Percentiles rank a stretch among this genome's conserved stretches.
Evolutionary conservation across 1,140 invertebrate genomes (phyloP).

Genomic region (Lepeophtheirus salmonis): DNA sequence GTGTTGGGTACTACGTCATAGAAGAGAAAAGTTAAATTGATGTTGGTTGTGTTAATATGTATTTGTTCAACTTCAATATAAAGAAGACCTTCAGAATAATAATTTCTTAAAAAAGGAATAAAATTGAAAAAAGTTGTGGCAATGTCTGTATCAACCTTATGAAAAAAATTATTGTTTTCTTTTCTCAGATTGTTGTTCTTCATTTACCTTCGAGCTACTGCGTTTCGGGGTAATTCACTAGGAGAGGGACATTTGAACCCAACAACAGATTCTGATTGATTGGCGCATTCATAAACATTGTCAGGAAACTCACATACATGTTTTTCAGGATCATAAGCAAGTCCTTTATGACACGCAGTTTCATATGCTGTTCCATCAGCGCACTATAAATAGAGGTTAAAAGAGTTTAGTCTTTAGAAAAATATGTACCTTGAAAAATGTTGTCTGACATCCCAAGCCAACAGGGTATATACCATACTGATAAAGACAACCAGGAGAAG

Average conservation of each 20-base stretch:
- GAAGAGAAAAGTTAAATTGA: too few species aligned
- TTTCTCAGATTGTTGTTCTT: too few species aligned
- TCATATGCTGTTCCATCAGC: slow-evolving; percentile 54
- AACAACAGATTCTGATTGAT: slow-evolving; percentile 7
- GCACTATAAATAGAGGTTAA: slow-evolving; percentile 57
- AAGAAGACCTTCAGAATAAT: too few species aligned
- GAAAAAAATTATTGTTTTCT: too few species aligned
- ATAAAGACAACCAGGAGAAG: slow-evolving; percentile 16
- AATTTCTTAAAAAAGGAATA: too few species aligned
- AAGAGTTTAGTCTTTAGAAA: not conserved
- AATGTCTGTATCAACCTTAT: too few species aligned
- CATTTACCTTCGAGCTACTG: slow-evolving; percentile 16
- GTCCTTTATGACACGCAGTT: slow-evolving; percentile 57
- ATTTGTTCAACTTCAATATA: too few species aligned
- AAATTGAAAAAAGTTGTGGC: too few species aligned
- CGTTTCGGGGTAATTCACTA: slow-evolving; percentile 14
- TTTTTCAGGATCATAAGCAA: slow-evolving; percentile 66
- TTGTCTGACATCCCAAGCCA: slow-evolving; percentile 45
- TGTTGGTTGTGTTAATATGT: too few species aligned
- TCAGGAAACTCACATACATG: slow-evolving; percentile 86
- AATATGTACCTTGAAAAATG: slow-evolving; percentile 15
- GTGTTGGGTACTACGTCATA: too few species aligned
- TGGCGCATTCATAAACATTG: slow-evolving; percentile 37
- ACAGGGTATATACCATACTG: slow-evolving; percentile 63
- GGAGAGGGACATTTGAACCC: slow-evolving; percentile 15